Evolutionary conservation across 2,888 invertebrate genomes (phyloP).

Genomic region (Priocnemis perturbator): DNA sequence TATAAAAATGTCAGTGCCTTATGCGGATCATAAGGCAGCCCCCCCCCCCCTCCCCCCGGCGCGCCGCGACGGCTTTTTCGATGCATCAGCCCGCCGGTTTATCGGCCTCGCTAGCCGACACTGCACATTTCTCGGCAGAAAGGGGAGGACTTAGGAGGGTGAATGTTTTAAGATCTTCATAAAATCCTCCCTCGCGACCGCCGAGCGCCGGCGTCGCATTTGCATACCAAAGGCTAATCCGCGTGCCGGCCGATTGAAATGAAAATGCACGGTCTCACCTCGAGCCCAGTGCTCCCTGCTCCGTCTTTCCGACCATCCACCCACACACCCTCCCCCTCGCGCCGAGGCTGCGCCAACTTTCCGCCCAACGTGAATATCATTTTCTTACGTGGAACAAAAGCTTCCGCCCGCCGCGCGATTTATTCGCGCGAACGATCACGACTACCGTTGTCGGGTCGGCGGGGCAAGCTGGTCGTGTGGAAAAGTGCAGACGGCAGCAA

Average conservation of each 20-base stretch:
- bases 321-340: not conserved
- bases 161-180: slow-evolving; percentile 58
- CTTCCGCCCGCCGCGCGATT: slow-evolving; percentile 13
- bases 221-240: slow-evolving; percentile 68
- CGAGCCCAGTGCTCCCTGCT: not conserved
- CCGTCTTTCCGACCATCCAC: not conserved
- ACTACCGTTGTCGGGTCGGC: not conserved
- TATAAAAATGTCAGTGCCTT: too few relatives aligned
- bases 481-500: slow-evolving; percentile 34
- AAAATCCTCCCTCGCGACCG: slow-evolving; percentile 49
- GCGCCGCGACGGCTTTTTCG: not conserved
- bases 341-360: not conserved
- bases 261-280: slow-evolving; percentile 57
- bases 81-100: not conserved
- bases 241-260: slow-evolving; percentile 59
- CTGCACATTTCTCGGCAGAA: slow-evolving; percentile 11
- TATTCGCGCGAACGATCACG: slow-evolving; percentile 20
- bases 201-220: slow-evolving; percentile 45
- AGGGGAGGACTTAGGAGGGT: slow-evolving; percentile 11
- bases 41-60: too few relatives aligned
- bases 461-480: not conserved
- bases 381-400: slow-evolving; percentile 30
- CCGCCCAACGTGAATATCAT: slow-evolving; percentile 36
- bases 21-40: too few relatives aligned
- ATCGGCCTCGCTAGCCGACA: not conserved